Percentiles rank a stretch among this genome's conserved stretches.
Evolutionary conservation across 2,888 invertebrate genomes (phyloP).

Genomic region (Campoplex capitator): DNA sequence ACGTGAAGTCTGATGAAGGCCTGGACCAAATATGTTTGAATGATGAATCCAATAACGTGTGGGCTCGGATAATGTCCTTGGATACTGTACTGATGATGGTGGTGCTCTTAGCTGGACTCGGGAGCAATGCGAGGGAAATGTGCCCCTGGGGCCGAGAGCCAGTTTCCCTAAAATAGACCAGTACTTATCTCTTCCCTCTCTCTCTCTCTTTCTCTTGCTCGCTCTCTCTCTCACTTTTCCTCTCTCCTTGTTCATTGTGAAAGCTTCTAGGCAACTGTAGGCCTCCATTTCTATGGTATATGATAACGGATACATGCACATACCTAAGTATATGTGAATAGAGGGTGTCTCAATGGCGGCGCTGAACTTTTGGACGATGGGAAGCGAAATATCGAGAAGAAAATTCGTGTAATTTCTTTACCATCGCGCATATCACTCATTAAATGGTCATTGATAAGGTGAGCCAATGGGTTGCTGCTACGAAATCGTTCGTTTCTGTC

Average conservation of each 20-base stretch:
- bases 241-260: slow-evolving; percentile 2
- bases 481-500: not conserved
- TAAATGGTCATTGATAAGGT: not conserved
- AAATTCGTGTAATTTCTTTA: no score
- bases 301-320: not conserved
- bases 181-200: slow-evolving; percentile 67
- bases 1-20: slow-evolving; percentile 43
- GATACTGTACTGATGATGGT: slow-evolving; percentile 43
- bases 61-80: slow-evolving; percentile 49
- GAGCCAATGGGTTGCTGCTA: not conserved
- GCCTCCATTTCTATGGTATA: slow-evolving; percentile 23
- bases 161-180: slow-evolving; percentile 77
- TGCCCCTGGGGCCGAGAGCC: slow-evolving; percentile 74
- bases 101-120: slow-evolving; percentile 62
- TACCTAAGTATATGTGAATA: not conserved
- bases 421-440: not conserved
- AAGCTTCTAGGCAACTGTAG: not conserved
- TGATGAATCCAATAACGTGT: slow-evolving; percentile 76
- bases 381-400: not conserved
- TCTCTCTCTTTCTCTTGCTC: slow-evolving; percentile 42
- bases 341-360: not conserved
- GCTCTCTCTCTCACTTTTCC: slow-evolving; percentile 61
- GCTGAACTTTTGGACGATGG: not conserved
- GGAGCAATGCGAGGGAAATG: slow-evolving; percentile 73
- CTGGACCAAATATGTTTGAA: slow-evolving; percentile 74